Evolutionary conservation across 2,113 vertebrate species (phyloP).

Genomic region (Naja naja): DNA sequence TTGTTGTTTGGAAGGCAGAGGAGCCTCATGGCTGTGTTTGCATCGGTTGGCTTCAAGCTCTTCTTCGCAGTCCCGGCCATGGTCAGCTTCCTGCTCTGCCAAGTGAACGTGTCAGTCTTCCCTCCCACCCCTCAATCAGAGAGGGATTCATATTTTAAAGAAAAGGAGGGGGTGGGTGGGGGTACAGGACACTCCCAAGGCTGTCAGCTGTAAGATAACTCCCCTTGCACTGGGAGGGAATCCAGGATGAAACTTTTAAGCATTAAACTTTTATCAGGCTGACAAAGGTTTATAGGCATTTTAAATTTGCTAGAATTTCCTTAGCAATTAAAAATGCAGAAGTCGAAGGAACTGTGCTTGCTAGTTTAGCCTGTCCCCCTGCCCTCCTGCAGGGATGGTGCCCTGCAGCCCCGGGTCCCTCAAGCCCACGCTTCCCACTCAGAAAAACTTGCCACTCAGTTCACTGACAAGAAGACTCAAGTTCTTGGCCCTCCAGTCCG

Average conservation of each 20-base stretch:
- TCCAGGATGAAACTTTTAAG: neutral
- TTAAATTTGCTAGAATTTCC: neutral
- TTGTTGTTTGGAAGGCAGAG: neutral
- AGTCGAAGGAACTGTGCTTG: neutral
- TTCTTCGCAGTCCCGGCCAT: neutral
- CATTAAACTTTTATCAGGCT: neutral
- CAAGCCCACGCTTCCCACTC: neutral
- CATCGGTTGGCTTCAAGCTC: neutral
- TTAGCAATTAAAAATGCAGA: neutral
- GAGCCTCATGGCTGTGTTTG: neutral
- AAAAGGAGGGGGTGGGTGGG: neutral
- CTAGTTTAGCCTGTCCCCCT: neutral
- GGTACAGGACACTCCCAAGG: neutral
- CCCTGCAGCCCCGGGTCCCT: neutral
- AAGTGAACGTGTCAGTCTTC: neutral
- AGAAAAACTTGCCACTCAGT: neutral
- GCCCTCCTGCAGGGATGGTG: neutral
- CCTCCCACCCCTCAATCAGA: neutral
- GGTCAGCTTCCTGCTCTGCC: neutral
- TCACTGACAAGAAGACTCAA: neutral
- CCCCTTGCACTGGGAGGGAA: neutral
- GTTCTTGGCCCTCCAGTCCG: neutral
- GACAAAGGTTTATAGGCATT: neutral
- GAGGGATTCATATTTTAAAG: neutral
- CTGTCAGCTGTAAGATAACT: neutral